These are phyloP conservation scores for Otolemur crassicaudatus DNA, from an alignment of 2,797 vertebrate species.

Conservation along the genomic window DNA sequence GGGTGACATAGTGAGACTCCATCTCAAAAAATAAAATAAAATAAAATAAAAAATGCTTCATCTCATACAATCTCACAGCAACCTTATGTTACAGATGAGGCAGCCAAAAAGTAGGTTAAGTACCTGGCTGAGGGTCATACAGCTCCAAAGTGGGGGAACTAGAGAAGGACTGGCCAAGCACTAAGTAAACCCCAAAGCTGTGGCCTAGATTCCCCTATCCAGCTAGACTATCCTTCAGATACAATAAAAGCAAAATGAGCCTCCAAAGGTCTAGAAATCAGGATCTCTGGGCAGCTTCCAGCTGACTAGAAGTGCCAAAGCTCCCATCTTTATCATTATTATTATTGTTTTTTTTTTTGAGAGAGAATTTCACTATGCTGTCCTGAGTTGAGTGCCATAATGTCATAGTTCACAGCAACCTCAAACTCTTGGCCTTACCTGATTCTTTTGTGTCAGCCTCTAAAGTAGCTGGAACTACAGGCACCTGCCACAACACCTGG, in stretches of 20 bases:
- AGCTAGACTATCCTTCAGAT: not conserved
- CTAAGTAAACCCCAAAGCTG: not conserved
- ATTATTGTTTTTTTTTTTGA: not conserved
- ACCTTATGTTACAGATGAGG: conserved; percentile 25
- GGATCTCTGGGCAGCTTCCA: not conserved
- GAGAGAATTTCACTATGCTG: not conserved
- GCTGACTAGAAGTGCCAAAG: not conserved
- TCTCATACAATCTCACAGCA: conserved; percentile 29
- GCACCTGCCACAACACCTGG: too few relatives aligned
- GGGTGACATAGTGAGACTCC: too few relatives aligned
- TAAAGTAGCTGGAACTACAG: too few relatives aligned
- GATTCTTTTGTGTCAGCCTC: too few relatives aligned
- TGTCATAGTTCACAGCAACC: too few relatives aligned
- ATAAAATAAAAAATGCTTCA: not conserved
- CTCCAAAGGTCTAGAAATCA: not conserved
- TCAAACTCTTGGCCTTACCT: too few relatives aligned
- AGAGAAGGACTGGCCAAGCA: not conserved
- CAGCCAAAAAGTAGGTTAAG: conserved; percentile 28
- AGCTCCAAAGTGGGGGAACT: not conserved
- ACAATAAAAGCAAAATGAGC: not conserved
- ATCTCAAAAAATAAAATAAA: too few relatives aligned
- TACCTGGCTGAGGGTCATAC: not conserved
- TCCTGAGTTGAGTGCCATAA: too few relatives aligned
- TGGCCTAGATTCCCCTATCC: not conserved
- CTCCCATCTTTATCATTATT: not conserved